phyloP scores from a whole-genome alignment of 2,888 invertebrate genomes.

The Volucella inflata region DNA sequence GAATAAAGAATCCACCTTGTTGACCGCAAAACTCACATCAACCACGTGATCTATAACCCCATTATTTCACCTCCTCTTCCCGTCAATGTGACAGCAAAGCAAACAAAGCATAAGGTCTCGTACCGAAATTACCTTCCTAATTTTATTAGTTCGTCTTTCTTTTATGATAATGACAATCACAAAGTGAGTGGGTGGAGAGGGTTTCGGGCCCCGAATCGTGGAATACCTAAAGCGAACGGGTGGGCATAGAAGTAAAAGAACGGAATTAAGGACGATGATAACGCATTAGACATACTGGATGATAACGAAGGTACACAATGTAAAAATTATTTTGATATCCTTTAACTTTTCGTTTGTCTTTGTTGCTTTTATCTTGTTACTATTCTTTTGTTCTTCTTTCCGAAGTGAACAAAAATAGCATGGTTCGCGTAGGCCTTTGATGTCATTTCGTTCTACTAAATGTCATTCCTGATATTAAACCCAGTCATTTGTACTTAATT shows the following conservation, averaged over 20 bases:
- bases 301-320: constrained; percentile 53
- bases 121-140: constrained; percentile 57
- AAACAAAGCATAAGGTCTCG: constrained; percentile 46
- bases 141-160: constrained; percentile 66
- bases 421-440: constrained; percentile 47
- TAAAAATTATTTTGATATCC: constrained; percentile 61
- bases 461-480: constrained; percentile 68
- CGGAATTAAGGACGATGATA: background rate
- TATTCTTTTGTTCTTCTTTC: constrained; percentile 30
- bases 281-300: constrained; percentile 49
- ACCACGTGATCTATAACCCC: background rate
- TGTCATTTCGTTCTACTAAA: constrained; percentile 59
- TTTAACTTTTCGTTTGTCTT: constrained; percentile 35
- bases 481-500: constrained; percentile 72
- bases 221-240: background rate
- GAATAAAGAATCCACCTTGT: constrained; percentile 12
- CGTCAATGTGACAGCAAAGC: background rate
- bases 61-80: background rate
- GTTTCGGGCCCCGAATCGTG: background rate
- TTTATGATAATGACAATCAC: constrained; percentile 52
- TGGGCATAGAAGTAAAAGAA: background rate
- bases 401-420: background rate
- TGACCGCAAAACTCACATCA: constrained; percentile 34
- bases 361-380: constrained; percentile 32
- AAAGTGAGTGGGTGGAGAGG: background rate